Conservation (phyloP, 2,888 invertebrate species). For the Drosophila siamana region DNA sequence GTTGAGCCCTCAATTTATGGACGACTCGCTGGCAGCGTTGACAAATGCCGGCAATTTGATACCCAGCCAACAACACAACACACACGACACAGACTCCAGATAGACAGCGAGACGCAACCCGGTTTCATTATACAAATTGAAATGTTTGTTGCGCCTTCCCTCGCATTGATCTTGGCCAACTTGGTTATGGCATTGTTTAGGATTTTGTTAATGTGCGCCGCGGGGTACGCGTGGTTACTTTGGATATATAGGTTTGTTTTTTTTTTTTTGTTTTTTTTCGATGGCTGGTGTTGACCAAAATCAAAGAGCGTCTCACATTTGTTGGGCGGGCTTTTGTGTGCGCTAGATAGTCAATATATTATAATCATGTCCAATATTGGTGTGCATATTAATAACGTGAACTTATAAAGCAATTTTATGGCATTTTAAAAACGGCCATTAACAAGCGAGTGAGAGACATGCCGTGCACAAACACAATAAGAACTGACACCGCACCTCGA, state of each 20-base stretch:
- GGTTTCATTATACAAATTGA: conserved; percentile 70
- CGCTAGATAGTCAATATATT: conserved; percentile 77
- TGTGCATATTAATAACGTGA: conserved; percentile 78
- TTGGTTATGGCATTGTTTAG: conserved; percentile 61
- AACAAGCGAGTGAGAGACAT: conserved; percentile 58
- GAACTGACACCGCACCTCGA: conserved; percentile 55
- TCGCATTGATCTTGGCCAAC: conserved; percentile 19
- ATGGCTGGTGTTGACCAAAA: conserved; percentile 48
- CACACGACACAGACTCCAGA: too few species aligned
- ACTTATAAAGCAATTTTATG: conserved; percentile 79
- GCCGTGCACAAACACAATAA: conserved; percentile 76
- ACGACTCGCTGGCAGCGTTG: conserved; percentile 50
- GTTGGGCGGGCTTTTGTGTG: conserved; percentile 67
- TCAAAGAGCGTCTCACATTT: conserved; percentile 56
- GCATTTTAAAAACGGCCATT: conserved; percentile 80
- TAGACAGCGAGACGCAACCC: conserved; percentile 27
- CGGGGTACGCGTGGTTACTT: conserved; percentile 48
- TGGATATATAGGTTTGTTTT: too few species aligned
- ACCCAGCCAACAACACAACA: conserved; percentile 41
- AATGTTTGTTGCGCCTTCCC: conserved; percentile 59
- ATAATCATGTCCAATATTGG: conserved; percentile 81
- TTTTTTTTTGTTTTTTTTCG: too few species aligned
- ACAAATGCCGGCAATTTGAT: conserved; percentile 81
- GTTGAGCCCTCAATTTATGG: conserved; percentile 79
- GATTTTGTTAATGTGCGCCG: conserved; percentile 74